A percentile compares a stretch with the other conserved stretches of the same genome.
Conservation (phyloP, 2,888 invertebrate species). For the Chalcis sispes region DNA sequence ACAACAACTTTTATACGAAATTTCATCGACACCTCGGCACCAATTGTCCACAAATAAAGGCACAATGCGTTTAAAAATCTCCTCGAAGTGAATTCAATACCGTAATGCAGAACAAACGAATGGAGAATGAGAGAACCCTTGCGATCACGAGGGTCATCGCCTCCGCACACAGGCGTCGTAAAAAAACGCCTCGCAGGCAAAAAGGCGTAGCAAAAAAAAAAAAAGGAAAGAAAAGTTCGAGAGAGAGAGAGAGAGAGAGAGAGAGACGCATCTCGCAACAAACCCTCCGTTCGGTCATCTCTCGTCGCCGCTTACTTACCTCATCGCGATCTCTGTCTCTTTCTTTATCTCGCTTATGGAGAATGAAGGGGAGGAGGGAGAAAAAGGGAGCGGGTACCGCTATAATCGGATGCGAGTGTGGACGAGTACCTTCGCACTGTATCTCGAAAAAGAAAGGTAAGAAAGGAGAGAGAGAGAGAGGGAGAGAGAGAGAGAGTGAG, state of each 20-base stretch:
- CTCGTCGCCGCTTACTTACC: neutral
- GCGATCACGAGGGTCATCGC: slow-evolving; percentile 65
- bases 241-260: neutral
- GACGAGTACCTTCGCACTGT: slow-evolving; percentile 28
- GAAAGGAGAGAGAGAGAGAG: neutral
- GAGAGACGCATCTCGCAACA: neutral
- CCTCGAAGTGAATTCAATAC: slow-evolving; percentile 11
- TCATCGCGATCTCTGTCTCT: neutral
- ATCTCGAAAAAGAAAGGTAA: slow-evolving; percentile 42
- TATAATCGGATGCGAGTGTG: slow-evolving; percentile 55
- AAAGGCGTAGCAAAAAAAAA: neutral
- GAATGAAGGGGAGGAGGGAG: no score
- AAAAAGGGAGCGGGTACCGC: slow-evolving; percentile 29
- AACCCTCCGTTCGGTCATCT: neutral
- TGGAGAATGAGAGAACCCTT: neutral
- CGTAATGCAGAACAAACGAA: slow-evolving; percentile 43
- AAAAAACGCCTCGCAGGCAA: slow-evolving; percentile 12
- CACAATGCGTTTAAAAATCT: no score
- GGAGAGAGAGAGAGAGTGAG: neutral
- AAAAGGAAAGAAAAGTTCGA: neutral
- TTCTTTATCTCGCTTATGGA: neutral
- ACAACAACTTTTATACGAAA: no score
- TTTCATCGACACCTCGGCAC: no score
- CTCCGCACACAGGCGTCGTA: slow-evolving; percentile 60
- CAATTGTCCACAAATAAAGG: no score